Base-by-base conservation (phyloP, 2,888 invertebrate species). In the Tetheella fluctuosa region DNA sequence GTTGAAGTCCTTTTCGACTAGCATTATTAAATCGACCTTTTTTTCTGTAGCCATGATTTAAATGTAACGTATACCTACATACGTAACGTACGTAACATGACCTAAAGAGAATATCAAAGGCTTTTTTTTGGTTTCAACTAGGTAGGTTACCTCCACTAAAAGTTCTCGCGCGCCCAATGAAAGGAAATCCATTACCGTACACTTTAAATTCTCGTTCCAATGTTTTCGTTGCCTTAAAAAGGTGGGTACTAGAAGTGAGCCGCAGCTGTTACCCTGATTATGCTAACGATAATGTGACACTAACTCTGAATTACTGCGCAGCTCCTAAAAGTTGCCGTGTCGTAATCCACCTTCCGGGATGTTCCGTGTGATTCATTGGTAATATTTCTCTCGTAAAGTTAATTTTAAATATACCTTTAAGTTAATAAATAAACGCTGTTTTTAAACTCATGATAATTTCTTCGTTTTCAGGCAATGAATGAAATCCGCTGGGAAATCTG, bases 201-300 rank as follows among this genome's bases (percentile, higher is more conserved):
- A 71, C 70, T 83, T 83, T 77, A 77, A 79, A 80, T 71, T 70
- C 74, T 72, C 76, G 67, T 79, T 77, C 61, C 59, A 67, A 64
- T 75, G 76, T 80, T 78, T 82, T 74, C 64, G 63, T 69, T 59
- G 68, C 63, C 63, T 70, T 63, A 64, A 68, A 62, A 62, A 58
- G 56, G 56, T 57, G 25, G 20, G 17, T 15, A 39, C 56, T 58
- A 23, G 56, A 67, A 71, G 66, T 60, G 63, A 65, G 69, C 69
- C 71, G 73, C 80, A 81, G 77, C 76, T 78, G 80, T 64, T 70
- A 68, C 64, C 73, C 76, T 83, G 79, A 84, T 84, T 83, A 83
- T 84, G 81, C 82, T 84, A 84, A 84, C 83, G 84, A 84, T 83
- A 82, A 84, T 84, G 80, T 65, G 77, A 70, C 75, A 68, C 69